Evolutionary conservation across 2,797 vertebrate species (phyloP), one percentile per base, ranked within the genome.

Genomic region (Phaenicophaeus curvirostris): DNA sequence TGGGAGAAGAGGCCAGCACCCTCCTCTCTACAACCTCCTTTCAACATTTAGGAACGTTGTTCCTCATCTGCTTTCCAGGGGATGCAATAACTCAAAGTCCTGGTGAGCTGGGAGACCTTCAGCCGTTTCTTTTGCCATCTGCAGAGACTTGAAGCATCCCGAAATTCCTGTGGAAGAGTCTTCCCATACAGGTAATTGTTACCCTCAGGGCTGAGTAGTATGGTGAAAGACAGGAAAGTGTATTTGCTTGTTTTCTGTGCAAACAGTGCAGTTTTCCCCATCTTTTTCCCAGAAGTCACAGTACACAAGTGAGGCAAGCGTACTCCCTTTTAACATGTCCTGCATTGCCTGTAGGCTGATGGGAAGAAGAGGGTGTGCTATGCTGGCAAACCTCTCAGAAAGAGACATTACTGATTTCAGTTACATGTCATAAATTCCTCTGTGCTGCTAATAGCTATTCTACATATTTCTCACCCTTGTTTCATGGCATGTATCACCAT

Each of bases 391-490:
- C 6, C 37, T 46, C 51, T 50, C n/a, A 67, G 58, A 82, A 33
- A 11, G 44, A 78, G 55, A 58, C 30, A 41, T 54, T 81, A 24
- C 62, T 92, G 72, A 89, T 68, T 94, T 89, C 46, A 71, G 69
- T 33, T 74, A 24, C 65, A 2, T 62, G 20, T 27, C 68, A 63
- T 33, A 69, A 80, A 59, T 80, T 23, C 63, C 72, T 83, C 48
- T 48, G 20, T 65, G 46, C 44, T 78, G 72, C 61, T 91, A 72
- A 72, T 93, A 51, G 67, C 67, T 94, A 4, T 91, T 96, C 96
- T 86, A 84, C 73, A 4, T 90, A 75, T 93, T 90, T 94, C 53
- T 93, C 62, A 90, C 79, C 58, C 89, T 94, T 89, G 54, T 93
- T 91, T 87, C 46, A 19, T 79, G 58, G 74, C 53, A 78, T 86